phyloP scores from a whole-genome alignment of 2,797 vertebrate genomes.

The Coregonus sp. region DNA sequence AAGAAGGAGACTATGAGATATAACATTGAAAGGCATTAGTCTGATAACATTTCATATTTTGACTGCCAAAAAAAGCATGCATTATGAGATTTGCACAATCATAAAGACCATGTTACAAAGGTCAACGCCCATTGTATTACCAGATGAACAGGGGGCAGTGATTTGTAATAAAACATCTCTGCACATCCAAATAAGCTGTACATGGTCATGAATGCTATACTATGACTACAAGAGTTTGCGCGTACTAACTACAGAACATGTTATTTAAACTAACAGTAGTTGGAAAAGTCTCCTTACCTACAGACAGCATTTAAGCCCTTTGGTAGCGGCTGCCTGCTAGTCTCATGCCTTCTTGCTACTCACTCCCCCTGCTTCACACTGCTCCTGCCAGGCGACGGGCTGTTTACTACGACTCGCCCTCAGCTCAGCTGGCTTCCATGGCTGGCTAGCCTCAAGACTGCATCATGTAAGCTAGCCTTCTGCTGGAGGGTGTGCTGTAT shows the following conservation, averaged over 20 bases:
- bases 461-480: conserved; percentile 80
- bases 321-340: conserved; percentile 85
- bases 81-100: conserved; percentile 21
- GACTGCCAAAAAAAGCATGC: conserved; percentile 54
- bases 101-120: neutral
- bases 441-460: conserved; percentile 82
- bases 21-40: neutral
- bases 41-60: neutral
- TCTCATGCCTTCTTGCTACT: conserved; percentile 87
- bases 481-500: conserved; percentile 44
- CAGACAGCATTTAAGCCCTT: conserved; percentile 84
- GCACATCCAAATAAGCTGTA: neutral
- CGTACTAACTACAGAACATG: conserved; percentile 73
- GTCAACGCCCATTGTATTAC: conserved; percentile 5
- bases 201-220: conserved; percentile 52
- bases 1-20: conserved; percentile 18
- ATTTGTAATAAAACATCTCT: conserved; percentile 5
- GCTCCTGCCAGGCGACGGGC: conserved; percentile 80
- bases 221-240: conserved; percentile 50
- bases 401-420: conserved; percentile 87
- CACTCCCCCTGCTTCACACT: conserved; percentile 86
- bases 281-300: conserved; percentile 94
- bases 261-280: conserved; percentile 72
- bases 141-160: conserved; percentile 4
- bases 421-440: conserved; percentile 85